Conservation (phyloP, 2,113 vertebrate genomes). For the Podarcis cretensis region DNA sequence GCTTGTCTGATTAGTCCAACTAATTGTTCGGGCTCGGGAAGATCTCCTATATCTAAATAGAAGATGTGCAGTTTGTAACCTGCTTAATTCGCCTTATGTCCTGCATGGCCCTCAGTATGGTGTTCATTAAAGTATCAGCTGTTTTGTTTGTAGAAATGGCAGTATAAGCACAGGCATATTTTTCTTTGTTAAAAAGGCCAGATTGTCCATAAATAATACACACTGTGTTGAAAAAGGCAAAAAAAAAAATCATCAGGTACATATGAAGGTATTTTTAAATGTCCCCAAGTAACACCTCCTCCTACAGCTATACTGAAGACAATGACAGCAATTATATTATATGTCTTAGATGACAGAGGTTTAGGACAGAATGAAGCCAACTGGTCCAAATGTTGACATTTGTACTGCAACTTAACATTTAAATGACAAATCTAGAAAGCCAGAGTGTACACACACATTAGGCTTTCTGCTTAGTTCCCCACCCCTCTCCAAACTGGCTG, state of each 20-base stretch:
- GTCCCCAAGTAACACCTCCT: conserved; percentile 11
- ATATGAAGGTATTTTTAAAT: conserved; percentile 25
- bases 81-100: conserved; percentile 82
- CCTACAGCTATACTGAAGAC: not conserved
- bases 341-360: not conserved
- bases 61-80: conserved; percentile 80
- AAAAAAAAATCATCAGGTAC: conserved; percentile 40
- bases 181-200: conserved; percentile 85
- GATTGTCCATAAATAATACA: conserved; percentile 76
- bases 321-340: not conserved
- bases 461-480: conserved; percentile 40
- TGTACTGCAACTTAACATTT: conserved; percentile 1
- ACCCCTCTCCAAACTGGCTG: not conserved
- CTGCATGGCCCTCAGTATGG: conserved; percentile 81
- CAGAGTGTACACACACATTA: not conserved
- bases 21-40: conserved; percentile 76
- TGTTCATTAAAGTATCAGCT: conserved; percentile 85
- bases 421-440: not conserved
- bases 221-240: conserved; percentile 61
- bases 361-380: not conserved
- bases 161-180: conserved; percentile 73
- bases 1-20: conserved; percentile 74
- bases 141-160: conserved; percentile 73
- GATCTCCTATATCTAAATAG: conserved; percentile 74
- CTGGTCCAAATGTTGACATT: not conserved